Percentiles rank a stretch among this genome's conserved stretches.
phyloP scores from a whole-genome alignment of 2,113 vertebrate genomes.

The Callorhinus ursinus region DNA sequence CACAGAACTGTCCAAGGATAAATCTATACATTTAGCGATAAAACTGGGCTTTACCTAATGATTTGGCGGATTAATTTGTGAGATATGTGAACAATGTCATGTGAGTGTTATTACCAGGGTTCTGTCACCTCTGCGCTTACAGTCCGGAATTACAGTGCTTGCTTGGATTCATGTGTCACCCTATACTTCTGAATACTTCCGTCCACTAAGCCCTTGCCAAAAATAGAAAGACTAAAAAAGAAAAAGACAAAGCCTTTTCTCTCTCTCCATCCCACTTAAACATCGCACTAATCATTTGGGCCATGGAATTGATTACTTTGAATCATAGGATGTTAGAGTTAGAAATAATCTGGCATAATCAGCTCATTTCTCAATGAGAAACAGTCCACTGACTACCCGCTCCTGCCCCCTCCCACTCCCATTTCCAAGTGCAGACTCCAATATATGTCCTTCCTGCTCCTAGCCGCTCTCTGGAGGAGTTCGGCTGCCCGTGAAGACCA shows the following conservation, averaged over 20 bases:
- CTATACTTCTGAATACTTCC: not conserved
- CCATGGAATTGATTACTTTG: not conserved
- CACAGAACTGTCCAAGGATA: not conserved
- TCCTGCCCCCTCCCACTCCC: not conserved
- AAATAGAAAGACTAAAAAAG: not conserved
- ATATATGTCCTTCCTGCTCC: not conserved
- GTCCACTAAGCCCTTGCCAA: not conserved
- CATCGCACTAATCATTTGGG: not conserved
- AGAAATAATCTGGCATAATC: not conserved
- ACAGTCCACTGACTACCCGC: not conserved
- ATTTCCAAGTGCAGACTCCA: not conserved
- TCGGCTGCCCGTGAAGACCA: not conserved
- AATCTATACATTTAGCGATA: not conserved
- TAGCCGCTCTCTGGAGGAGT: not conserved
- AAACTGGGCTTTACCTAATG: not conserved
- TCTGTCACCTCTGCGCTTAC: not conserved
- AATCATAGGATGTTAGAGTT: not conserved
- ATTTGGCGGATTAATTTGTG: not conserved
- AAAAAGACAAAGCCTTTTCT: not conserved
- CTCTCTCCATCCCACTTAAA: not conserved
- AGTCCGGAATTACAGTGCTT: not conserved
- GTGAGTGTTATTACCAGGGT: not conserved
- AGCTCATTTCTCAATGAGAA: not conserved
- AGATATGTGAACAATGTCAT: not conserved
- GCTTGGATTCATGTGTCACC: not conserved